A percentile compares a stretch with the other conserved stretches of the same genome.
Conservation (phyloP, 2,888 invertebrate genomes). For the Acheta domesticus region DNA sequence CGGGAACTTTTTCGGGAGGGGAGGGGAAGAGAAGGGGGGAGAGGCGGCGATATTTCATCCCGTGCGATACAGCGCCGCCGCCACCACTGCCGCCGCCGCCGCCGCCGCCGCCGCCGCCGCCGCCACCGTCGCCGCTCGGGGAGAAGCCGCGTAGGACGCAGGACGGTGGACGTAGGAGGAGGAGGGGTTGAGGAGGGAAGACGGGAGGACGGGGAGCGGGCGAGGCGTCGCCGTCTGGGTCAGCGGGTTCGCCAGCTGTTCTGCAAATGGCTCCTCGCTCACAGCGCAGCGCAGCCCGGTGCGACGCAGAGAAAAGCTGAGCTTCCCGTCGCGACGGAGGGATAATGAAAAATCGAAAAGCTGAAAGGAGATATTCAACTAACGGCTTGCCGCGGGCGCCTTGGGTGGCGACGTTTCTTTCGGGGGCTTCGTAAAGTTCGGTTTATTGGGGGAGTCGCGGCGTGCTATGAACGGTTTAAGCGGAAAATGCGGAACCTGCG, state of each 20-base stretch:
- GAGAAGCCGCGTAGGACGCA: too few species aligned
- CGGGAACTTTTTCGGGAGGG: neutral
- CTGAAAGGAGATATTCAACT: too few species aligned
- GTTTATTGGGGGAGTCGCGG: too few species aligned
- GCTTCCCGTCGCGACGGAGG: too few species aligned
- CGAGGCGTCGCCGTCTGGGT: neutral
- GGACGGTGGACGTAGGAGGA: too few species aligned
- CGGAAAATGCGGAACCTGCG: too few species aligned
- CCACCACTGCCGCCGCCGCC: neutral
- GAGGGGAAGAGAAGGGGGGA: neutral
- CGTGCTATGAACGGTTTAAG: too few species aligned
- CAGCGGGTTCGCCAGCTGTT: neutral
- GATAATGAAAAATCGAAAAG: too few species aligned
- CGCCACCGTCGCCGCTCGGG: neutral
- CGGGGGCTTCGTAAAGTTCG: too few species aligned
- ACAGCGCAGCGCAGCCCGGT: neutral
- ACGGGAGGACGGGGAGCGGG: neutral
- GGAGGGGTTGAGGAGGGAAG: neutral
- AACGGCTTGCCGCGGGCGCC: too few species aligned
- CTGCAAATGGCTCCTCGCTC: neutral
- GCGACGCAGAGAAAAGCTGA: too few species aligned
- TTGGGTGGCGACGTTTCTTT: too few species aligned
- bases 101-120: neutral
- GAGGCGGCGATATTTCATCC: neutral
- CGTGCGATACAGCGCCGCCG: neutral